Percentiles rank a stretch among this genome's conserved stretches.
phyloP scores from a whole-genome alignment of 2,797 vertebrate genomes.

The Aldrovandia affinis region DNA sequence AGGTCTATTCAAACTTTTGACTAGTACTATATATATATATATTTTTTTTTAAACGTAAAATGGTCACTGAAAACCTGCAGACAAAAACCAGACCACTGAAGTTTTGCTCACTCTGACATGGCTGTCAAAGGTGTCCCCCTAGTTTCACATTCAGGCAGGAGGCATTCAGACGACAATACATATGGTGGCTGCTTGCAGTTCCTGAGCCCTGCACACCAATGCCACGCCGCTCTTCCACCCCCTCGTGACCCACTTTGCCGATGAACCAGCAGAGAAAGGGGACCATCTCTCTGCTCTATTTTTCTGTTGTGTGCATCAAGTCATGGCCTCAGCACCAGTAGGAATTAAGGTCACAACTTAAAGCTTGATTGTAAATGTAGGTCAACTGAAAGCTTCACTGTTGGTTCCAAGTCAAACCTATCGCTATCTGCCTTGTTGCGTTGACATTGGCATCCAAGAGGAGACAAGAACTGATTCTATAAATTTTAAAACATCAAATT shows the following conservation, averaged over 20 bases:
- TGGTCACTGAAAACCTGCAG: no score
- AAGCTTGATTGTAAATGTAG: conserved; percentile 22
- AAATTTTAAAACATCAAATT: background rate
- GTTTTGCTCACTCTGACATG: no score
- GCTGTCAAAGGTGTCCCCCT: no score
- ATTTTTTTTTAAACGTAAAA: no score
- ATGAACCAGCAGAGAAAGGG: conserved; percentile 4
- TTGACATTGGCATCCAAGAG: background rate
- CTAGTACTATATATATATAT: no score
- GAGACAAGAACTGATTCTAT: background rate
- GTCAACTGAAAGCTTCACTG: background rate
- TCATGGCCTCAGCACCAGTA: background rate
- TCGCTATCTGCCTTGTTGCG: background rate
- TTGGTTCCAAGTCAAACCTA: background rate
- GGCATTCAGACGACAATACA: no score
- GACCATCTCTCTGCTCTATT: background rate
- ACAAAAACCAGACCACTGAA: no score
- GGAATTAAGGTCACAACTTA: conserved; percentile 27
- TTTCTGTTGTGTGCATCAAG: background rate
- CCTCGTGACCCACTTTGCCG: background rate
- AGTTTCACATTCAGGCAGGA: no score
- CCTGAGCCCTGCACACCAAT: background rate
- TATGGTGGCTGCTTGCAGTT: background rate
- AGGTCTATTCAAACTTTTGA: no score
- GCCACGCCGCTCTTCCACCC: background rate